These are phyloP conservation scores for Aphelenchoides avenae DNA, from an alignment of 1,140 invertebrate genomes.

Conservation along the genomic window DNA sequence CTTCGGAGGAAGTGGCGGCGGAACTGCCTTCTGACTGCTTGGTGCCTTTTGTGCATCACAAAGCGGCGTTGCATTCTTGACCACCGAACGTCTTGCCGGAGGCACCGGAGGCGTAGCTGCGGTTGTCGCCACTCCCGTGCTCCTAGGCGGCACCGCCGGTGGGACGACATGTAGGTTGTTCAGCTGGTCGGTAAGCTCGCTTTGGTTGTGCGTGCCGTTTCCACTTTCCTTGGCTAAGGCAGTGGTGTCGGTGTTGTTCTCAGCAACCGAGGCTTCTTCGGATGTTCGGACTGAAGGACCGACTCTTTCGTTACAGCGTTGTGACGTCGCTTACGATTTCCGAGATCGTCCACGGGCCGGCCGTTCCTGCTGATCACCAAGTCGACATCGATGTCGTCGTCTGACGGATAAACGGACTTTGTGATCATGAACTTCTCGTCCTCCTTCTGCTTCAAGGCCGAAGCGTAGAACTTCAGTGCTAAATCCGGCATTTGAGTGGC, in stretches of 20 bases:
- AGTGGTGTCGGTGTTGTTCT: no score
- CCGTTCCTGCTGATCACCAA: background rate
- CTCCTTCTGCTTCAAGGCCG: slow-evolving; percentile 48
- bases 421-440: slow-evolving; percentile 56
- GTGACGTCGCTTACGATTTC: background rate
- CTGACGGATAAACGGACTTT: slow-evolving; percentile 52
- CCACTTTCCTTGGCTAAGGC: no score
- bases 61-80: slow-evolving; percentile 1
- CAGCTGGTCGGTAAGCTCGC: no score
- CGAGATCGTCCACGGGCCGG: background rate
- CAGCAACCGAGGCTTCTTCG: no score
- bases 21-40: background rate
- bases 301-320: background rate
- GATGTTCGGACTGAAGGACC: no score
- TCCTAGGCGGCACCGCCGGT: background rate
- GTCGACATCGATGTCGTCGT: slow-evolving; percentile 36
- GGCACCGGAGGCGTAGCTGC: background rate
- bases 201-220: no score
- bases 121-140: background rate
- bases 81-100: background rate
- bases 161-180: no score
- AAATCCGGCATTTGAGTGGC: no score
- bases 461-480: slow-evolving; percentile 57
- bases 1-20: slow-evolving; percentile 41
- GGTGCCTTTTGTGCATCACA: no score